These are phyloP conservation scores for Cosmia pyralina DNA, from an alignment of 2,888 invertebrate species.

Conservation along the genomic window DNA sequence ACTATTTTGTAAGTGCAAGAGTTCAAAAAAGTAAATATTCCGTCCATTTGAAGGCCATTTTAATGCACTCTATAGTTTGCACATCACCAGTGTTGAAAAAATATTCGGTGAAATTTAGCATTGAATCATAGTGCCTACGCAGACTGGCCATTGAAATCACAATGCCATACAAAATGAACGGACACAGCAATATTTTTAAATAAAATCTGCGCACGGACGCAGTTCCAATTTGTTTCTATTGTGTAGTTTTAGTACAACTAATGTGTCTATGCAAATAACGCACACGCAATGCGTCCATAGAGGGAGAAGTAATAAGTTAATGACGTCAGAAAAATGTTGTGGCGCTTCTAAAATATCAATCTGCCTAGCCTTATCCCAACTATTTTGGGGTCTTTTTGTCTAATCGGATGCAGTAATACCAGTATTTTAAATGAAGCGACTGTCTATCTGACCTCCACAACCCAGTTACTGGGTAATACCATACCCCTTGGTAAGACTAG, in stretches of 20 bases:
- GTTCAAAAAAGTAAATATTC: not conserved
- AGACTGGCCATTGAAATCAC: conserved; percentile 7
- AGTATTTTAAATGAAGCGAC: too few relatives aligned
- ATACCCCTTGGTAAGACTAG: too few relatives aligned
- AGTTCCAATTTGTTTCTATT: conserved; percentile 44
- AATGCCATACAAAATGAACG: conserved; percentile 17
- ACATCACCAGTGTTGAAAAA: not conserved
- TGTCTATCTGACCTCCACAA: too few relatives aligned
- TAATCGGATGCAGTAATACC: too few relatives aligned
- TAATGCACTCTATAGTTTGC: not conserved
- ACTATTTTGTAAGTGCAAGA: not conserved
- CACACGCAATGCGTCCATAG: not conserved
- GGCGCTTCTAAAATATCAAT: too few relatives aligned
- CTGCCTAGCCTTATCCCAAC: too few relatives aligned
- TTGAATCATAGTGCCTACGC: not conserved
- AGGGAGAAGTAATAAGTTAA: not conserved
- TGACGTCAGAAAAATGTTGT: not conserved
- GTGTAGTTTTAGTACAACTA: conserved; percentile 22
- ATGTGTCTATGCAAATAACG: conserved; percentile 7
- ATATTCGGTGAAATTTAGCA: not conserved
- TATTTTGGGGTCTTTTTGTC: too few relatives aligned
- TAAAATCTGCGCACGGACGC: conserved; percentile 24
- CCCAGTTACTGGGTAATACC: too few relatives aligned
- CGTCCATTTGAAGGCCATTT: not conserved
- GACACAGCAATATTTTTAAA: conserved; percentile 30